Conservation (phyloP, 2,888 invertebrate species). For the Cantharis rustica region DNA sequence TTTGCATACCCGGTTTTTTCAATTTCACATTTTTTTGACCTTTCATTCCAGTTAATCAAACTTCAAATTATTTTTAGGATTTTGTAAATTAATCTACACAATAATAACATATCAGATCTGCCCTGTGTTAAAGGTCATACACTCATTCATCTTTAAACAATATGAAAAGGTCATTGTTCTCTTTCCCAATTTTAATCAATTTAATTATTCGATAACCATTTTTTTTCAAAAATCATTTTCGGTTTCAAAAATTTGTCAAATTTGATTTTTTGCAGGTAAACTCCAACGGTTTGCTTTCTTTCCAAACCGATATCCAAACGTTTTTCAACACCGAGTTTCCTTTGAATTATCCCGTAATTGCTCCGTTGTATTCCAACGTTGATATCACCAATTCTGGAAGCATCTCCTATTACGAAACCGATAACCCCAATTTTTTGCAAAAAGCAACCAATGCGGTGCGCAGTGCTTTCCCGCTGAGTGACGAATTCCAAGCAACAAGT, state of each 20-base stretch:
- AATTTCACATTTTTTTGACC: background rate
- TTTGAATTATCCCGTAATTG: constrained; percentile 85
- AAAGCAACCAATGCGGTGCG: constrained; percentile 75
- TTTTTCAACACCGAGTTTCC: constrained; percentile 91
- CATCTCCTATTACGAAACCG: constrained; percentile 75
- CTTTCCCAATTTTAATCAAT: background rate
- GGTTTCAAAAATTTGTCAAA: too few relatives aligned
- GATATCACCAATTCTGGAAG: constrained; percentile 77
- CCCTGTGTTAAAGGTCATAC: constrained; percentile 28
- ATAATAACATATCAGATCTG: constrained; percentile 16
- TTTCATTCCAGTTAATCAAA: background rate
- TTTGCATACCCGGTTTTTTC: background rate
- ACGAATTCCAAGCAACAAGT: constrained; percentile 75
- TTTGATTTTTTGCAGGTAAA: constrained; percentile 72
- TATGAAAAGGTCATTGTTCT: constrained; percentile 25
- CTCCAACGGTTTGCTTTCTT: constrained; percentile 87
- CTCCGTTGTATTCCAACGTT: constrained; percentile 89
- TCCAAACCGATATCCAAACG: constrained; percentile 83
- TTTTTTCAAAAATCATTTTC: too few relatives aligned
- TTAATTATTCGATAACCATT: too few relatives aligned
- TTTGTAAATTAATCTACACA: constrained; percentile 16
- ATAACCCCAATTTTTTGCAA: constrained; percentile 63
- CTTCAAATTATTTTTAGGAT: constrained; percentile 1
- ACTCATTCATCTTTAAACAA: constrained; percentile 26
- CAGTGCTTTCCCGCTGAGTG: constrained; percentile 72